phyloP scores from a whole-genome alignment of 2,888 invertebrate genomes.

The Digitonthophagus gazella region DNA sequence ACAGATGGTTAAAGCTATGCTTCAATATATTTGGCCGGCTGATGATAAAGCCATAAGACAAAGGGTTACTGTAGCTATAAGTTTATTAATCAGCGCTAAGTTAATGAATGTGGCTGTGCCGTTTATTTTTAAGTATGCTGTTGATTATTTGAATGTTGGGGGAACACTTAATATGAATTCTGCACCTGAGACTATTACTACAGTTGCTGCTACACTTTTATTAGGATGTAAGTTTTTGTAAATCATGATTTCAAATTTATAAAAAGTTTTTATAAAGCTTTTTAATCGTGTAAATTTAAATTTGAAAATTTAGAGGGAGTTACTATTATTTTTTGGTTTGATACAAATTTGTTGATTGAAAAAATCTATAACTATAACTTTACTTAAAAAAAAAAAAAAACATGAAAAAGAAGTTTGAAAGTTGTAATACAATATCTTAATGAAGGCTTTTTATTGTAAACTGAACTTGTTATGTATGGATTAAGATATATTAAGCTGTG shows the following conservation, averaged over 20 bases:
- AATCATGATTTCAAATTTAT: constrained; percentile 17
- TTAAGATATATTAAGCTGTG: no score
- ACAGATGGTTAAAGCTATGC: constrained; percentile 85
- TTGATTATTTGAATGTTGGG: constrained; percentile 79
- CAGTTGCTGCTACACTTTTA: constrained; percentile 76
- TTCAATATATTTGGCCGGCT: constrained; percentile 94
- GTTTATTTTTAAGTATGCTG: constrained; percentile 90
- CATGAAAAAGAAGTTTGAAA: no score
- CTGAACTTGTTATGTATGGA: no score
- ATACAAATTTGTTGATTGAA: no score
- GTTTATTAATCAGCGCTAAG: constrained; percentile 79
- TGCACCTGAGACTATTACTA: constrained; percentile 76
- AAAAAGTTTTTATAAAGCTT: no score
- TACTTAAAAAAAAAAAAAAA: no score
- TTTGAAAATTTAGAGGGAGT: no score
- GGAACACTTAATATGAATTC: constrained; percentile 68
- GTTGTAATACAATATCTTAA: no score
- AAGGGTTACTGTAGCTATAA: constrained; percentile 81
- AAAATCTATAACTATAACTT: no score
- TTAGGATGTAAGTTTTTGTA: constrained; percentile 75
- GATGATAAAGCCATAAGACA: constrained; percentile 72
- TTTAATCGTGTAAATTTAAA: no score
- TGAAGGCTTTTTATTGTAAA: no score
- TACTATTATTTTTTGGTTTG: no score
- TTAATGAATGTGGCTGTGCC: constrained; percentile 89